Percentiles rank a stretch among this genome's conserved stretches.
Evolutionary conservation across 30 jellyfish, hydroid and myxozoan species (phyloP).

Genomic region (Chironex yamaguchii): DNA sequence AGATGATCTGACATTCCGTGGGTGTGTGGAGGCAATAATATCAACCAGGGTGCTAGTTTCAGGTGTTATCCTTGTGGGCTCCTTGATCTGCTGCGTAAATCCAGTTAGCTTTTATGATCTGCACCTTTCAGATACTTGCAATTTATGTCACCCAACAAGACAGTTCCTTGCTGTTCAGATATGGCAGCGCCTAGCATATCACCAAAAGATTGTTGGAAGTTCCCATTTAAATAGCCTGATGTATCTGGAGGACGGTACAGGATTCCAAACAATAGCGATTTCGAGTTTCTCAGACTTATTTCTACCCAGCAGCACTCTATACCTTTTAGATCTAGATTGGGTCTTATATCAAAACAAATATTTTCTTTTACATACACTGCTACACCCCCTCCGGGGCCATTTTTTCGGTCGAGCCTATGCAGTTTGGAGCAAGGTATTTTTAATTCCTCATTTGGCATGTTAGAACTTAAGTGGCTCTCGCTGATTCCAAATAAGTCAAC

Average conservation of each 20-base stretch:
- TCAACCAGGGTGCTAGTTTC: conserved; percentile 57
- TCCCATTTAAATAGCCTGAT: conserved; percentile 49
- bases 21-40: conserved; percentile 64
- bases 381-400: conserved; percentile 70
- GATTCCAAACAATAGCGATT: conserved; percentile 47
- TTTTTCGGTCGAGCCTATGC: conserved; percentile 47
- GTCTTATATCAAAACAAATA: conserved; percentile 31
- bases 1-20: conserved; percentile 64
- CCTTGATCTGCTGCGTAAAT: conserved; percentile 1
- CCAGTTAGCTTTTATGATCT: conserved; percentile 19
- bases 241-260: conserved; percentile 64
- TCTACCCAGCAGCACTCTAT: conserved; percentile 55
- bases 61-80: conserved; percentile 28
- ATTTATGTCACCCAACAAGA: conserved; percentile 55
- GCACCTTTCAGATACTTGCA: neutral
- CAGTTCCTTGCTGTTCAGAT: conserved; percentile 62
- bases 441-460: conserved; percentile 37
- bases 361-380: conserved; percentile 69
- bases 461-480: conserved; percentile 48
- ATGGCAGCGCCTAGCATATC: conserved; percentile 39
- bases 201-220: conserved; percentile 24
- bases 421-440: conserved; percentile 58
- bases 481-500: conserved; percentile 46
- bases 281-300: conserved; percentile 1
- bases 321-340: conserved; percentile 53